Conservation (phyloP, 2,113 vertebrate species). For the Periophthalmodon schlosseri region DNA sequence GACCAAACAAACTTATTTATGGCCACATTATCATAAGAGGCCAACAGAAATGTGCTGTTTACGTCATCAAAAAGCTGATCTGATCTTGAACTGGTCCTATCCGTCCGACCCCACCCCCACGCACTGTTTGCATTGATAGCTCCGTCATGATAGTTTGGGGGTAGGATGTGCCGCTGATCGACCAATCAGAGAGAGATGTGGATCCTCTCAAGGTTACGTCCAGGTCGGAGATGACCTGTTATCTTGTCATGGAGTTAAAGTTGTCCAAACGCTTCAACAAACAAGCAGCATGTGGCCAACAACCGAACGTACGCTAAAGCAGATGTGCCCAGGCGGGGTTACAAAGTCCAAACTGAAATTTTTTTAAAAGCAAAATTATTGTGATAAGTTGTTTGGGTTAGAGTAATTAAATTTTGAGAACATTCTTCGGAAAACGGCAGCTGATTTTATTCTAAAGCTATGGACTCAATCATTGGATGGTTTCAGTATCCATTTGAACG, state of each 20-base stretch:
- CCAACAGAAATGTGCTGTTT: not conserved
- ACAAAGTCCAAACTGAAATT: not conserved
- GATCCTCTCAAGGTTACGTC: constrained; percentile 47
- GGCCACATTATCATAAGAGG: not conserved
- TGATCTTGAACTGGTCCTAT: not conserved
- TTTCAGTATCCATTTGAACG: too few species aligned
- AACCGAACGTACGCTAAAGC: not conserved
- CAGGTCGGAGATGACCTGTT: constrained; percentile 36
- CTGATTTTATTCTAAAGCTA: not conserved
- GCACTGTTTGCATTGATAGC: constrained; percentile 20
- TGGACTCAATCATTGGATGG: too few species aligned
- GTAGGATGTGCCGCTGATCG: constrained; percentile 47
- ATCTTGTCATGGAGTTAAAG: constrained; percentile 31
- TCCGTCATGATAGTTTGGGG: constrained; percentile 7
- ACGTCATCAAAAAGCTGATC: not conserved
- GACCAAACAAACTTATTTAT: constrained; percentile 1
- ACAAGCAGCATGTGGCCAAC: constrained; percentile 3
- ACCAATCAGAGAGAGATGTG: constrained; percentile 54
- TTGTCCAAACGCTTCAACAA: constrained; percentile 10
- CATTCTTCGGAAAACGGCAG: not conserved
- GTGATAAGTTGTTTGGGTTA: not conserved
- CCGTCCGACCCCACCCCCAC: not conserved
- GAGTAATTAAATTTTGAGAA: not conserved
- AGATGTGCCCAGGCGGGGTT: not conserved
- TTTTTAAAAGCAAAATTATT: too few species aligned